Conservation (phyloP, 2,797 vertebrate species). For the Momotus momota region DNA sequence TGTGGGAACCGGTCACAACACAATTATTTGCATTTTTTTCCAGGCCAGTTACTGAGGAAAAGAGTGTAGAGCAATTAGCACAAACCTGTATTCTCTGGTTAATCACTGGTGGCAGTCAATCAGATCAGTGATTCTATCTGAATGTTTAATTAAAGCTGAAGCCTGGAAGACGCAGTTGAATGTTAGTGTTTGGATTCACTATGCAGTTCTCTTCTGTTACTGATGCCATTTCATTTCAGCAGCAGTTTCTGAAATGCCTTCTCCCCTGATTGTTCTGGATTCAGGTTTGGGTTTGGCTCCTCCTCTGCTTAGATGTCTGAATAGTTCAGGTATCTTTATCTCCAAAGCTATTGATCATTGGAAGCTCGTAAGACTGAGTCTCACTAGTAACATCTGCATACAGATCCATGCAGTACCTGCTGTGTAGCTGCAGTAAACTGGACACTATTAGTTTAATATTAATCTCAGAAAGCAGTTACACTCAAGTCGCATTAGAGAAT, state of each 20-base stretch:
- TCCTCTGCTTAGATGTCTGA: not conserved
- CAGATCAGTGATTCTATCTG: not conserved
- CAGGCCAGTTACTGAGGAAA: slow-evolving; percentile 6
- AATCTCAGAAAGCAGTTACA: not conserved
- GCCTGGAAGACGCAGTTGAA: not conserved
- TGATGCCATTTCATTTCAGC: not conserved
- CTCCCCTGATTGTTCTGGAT: not conserved
- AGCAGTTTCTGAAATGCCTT: not conserved
- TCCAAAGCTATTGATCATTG: not conserved
- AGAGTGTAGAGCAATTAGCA: slow-evolving; percentile 17
- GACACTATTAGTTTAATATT: not conserved
- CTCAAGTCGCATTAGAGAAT: not conserved
- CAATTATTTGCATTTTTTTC: slow-evolving; percentile 45
- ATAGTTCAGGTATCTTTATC: not conserved
- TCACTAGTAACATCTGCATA: not conserved
- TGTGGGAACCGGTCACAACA: not conserved
- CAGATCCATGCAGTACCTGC: not conserved
- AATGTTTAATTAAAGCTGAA: not conserved
- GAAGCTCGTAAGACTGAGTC: not conserved
- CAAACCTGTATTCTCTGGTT: slow-evolving; percentile 8
- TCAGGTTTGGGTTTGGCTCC: not conserved
- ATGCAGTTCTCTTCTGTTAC: not conserved
- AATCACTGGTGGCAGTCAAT: slow-evolving; percentile 6
- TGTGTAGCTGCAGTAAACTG: not conserved
- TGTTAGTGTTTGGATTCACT: not conserved